These are phyloP conservation scores for Channa striata DNA, from an alignment of 2,797 vertebrate species.

Conservation along the genomic window DNA sequence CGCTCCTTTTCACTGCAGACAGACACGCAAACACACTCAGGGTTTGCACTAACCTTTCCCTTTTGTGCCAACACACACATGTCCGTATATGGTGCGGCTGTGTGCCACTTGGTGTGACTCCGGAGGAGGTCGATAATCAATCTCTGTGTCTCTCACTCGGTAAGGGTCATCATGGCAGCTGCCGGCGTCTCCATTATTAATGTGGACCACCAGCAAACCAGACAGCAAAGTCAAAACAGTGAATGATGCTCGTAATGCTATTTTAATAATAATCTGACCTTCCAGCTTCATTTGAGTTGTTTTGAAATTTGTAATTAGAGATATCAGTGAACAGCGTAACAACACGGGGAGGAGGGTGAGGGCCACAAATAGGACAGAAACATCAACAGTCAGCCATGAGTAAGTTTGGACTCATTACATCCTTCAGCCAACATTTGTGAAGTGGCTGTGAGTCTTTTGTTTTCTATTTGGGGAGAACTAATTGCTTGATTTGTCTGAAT, in stretches of 20 bases:
- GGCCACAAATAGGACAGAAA: too few relatives aligned
- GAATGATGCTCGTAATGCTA: neutral
- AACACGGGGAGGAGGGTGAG: too few relatives aligned
- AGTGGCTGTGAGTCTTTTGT: too few relatives aligned
- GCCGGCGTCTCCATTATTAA: constrained; percentile 22
- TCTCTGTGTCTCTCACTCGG: constrained; percentile 25
- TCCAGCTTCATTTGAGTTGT: constrained; percentile 2
- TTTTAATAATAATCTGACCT: constrained; percentile 6
- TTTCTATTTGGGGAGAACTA: too few relatives aligned
- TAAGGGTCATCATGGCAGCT: constrained; percentile 31
- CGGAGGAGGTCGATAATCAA: constrained; percentile 34
- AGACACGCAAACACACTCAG: constrained; percentile 3
- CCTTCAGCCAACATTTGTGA: neutral
- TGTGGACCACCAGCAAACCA: constrained; percentile 6
- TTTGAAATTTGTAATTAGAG: neutral
- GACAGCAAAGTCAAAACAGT: constrained; percentile 38
- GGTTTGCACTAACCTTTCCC: neutral
- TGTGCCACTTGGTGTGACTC: constrained; percentile 30
- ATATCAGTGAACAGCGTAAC: neutral
- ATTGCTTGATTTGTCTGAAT: too few relatives aligned
- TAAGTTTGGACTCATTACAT: neutral
- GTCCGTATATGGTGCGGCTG: constrained; percentile 56
- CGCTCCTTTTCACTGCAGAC: constrained; percentile 26
- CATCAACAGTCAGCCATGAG: neutral
- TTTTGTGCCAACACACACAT: constrained; percentile 39